These are phyloP conservation scores for Vimba vimba DNA, from an alignment of 2,113 vertebrate species.

Conservation along the genomic window DNA sequence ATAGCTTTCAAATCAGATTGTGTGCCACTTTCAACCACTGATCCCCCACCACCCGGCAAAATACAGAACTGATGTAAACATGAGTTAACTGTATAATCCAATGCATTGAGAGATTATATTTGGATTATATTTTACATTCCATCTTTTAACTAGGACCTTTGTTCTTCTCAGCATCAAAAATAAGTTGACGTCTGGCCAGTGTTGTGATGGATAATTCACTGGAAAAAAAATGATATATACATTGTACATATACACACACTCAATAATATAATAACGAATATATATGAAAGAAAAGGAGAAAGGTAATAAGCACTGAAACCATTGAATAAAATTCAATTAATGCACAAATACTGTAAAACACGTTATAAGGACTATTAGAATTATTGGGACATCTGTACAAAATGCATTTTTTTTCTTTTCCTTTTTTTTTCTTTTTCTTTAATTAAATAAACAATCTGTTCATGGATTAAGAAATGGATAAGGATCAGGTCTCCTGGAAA, in stretches of 20 bases:
- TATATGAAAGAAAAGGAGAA: background rate
- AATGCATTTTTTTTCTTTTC: background rate
- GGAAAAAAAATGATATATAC: background rate
- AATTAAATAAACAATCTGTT: constrained; percentile 4
- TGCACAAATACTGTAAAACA: background rate
- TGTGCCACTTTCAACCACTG: background rate
- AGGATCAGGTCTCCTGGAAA: background rate
- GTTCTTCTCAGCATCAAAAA: constrained; percentile 9
- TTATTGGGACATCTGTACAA: background rate
- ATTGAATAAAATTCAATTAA: background rate
- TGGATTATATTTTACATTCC: constrained; percentile 33
- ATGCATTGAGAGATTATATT: constrained; percentile 35
- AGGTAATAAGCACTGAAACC: background rate
- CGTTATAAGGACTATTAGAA: background rate
- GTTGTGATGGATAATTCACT: background rate
- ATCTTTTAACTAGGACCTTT: background rate
- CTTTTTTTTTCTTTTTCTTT: background rate
- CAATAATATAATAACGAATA: background rate
- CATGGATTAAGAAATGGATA: background rate
- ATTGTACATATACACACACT: background rate
- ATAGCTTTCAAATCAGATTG: background rate
- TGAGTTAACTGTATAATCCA: constrained; percentile 55
- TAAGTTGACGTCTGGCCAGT: background rate
- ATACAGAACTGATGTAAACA: constrained; percentile 54
- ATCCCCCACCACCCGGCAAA: background rate